Base-by-base conservation (phyloP, 2,113 vertebrate species). In the Eulemur rufifrons region DNA sequence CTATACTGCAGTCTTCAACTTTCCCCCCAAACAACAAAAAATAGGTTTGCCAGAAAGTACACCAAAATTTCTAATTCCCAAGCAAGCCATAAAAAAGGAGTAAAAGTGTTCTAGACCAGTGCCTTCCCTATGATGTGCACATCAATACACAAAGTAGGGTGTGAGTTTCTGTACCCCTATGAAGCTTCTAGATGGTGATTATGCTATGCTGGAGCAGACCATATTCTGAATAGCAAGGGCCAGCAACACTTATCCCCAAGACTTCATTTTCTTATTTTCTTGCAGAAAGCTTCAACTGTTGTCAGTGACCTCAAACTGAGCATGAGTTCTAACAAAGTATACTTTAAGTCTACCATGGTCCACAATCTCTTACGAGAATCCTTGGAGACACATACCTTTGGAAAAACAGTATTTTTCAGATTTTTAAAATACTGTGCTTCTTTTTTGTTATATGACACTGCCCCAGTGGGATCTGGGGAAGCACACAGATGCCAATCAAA, bases 321-420 rank as follows among this genome's bases (percentile, higher is more conserved):
- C 61, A 59, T 4, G 8, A 80, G 20, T 89, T 80, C 34, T 81
- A 84, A 56, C 25, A 29, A 77, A 85, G 27, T 61, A 64, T 23
- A 42, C 50, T 78, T 61, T 39, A 27, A 76, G 32, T 85, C 15
- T 85, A 50, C 21, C 54, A 80, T 34, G 7, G 37, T 61, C 12
- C 34, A 39, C 7, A 61, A 23, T 81, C 39, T 42, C 34, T 27
- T n/a, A 80, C 10, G 6, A 42, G 13, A 56, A 82, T 13, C 18
- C 21, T 74, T 83, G 45, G 63, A 74, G 23, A 42, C 3, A 64
- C 6, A 9, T 12, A 11, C 69, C 27, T 63, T 54, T 42, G 59
- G 11, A 90, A 89, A 77, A 78, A 63, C 34, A 95, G 5, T 3
- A 54, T 25, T 87, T 96, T 90, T 59, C n/a, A 89, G 13, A 52